These are phyloP conservation scores for Oscheius sp. DNA, from an alignment of 2,888 invertebrate species.

Conservation along the genomic window DNA sequence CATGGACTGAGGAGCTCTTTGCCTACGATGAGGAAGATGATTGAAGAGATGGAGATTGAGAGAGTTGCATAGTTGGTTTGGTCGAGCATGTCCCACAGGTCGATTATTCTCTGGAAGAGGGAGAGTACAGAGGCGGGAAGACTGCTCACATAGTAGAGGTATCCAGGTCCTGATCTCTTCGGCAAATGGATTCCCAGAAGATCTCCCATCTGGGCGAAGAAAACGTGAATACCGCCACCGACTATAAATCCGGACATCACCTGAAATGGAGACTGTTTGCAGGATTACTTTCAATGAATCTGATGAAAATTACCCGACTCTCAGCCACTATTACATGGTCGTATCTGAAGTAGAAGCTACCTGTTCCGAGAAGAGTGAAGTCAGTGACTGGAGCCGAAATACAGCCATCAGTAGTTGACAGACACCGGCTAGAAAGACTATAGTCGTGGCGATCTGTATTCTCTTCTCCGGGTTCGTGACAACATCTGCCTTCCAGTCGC, in stretches of 20 bases:
- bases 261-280: neutral
- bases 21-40: slow-evolving; percentile 63
- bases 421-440: slow-evolving; percentile 68
- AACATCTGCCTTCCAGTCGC: slow-evolving; percentile 44
- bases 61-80: slow-evolving; percentile 60
- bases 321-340: no score
- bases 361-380: slow-evolving; percentile 71
- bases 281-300: no score
- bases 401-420: slow-evolving; percentile 69
- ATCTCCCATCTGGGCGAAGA: slow-evolving; percentile 71
- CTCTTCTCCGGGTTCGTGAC: slow-evolving; percentile 52
- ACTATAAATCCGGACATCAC: slow-evolving; percentile 72
- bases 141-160: slow-evolving; percentile 63
- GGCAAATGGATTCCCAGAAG: slow-evolving; percentile 67
- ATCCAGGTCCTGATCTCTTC: slow-evolving; percentile 65
- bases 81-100: slow-evolving; percentile 56
- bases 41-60: slow-evolving; percentile 63
- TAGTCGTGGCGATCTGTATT: slow-evolving; percentile 69
- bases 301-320: no score
- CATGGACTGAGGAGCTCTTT: slow-evolving; percentile 68
- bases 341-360: slow-evolving; percentile 27
- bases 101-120: slow-evolving; percentile 59
- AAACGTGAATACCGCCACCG: slow-evolving; percentile 71
- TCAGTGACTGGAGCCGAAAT: slow-evolving; percentile 67
- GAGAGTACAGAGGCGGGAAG: neutral